These are phyloP conservation scores for Poecile montanus DNA, from an alignment of 2,797 vertebrate species.

Conservation along the genomic window DNA sequence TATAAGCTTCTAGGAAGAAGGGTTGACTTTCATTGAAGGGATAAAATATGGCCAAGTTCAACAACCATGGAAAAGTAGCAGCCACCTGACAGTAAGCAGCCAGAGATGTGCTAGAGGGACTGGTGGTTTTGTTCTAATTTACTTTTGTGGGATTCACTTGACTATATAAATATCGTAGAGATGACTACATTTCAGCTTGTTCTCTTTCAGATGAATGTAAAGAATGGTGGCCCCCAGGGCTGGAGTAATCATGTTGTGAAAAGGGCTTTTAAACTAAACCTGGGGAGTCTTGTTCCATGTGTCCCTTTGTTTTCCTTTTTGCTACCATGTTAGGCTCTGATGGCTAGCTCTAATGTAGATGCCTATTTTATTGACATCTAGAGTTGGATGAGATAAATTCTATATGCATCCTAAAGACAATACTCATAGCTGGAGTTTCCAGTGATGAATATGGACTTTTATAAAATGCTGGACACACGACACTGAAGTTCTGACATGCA, in stretches of 20 bases:
- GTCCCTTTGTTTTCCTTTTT: neutral
- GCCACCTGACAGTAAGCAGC: neutral
- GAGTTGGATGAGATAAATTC: neutral
- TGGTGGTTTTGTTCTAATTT: neutral
- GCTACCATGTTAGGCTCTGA: neutral
- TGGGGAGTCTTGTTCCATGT: accelerated
- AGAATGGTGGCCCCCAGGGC: neutral
- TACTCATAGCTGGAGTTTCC: neutral
- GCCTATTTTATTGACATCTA: neutral
- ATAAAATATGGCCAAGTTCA: neutral
- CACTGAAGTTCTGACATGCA: neutral
- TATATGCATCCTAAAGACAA: neutral
- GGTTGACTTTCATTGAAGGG: neutral
- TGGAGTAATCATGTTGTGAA: neutral
- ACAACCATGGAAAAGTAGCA: neutral
- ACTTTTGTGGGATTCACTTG: neutral
- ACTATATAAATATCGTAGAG: neutral
- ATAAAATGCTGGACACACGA: neutral
- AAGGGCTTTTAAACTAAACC: neutral
- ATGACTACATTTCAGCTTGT: neutral
- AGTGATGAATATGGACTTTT: neutral
- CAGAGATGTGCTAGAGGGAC: neutral
- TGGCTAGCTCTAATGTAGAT: neutral
- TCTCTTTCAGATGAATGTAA: neutral
- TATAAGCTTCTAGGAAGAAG: neutral